Evolutionary conservation across 2,113 vertebrate species (phyloP).

Genomic region (Erythrocercus mccallii): DNA sequence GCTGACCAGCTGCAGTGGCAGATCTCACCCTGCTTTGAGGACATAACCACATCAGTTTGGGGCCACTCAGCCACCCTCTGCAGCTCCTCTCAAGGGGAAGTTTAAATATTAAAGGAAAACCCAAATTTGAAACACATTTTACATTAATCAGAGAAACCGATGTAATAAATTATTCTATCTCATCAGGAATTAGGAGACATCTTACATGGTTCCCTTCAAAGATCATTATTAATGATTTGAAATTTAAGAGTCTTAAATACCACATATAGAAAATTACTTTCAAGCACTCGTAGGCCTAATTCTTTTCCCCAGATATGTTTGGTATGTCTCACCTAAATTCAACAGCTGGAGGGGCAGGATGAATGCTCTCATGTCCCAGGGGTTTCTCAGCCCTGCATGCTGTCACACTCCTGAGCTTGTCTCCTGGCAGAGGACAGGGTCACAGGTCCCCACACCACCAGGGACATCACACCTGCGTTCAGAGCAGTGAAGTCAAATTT

Average conservation of each 20-base stretch:
- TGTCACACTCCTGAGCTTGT: neutral
- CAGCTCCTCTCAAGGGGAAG: neutral
- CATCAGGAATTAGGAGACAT: neutral
- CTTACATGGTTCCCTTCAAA: neutral
- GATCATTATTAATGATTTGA: neutral
- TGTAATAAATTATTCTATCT: slow-evolving; percentile 39
- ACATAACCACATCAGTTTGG: neutral
- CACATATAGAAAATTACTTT: neutral
- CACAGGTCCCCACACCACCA: neutral
- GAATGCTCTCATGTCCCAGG: neutral
- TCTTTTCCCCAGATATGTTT: neutral
- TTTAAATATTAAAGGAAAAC: slow-evolving; percentile 45
- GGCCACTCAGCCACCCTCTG: neutral
- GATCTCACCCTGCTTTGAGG: neutral
- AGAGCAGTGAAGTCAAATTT: neutral
- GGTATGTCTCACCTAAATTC: neutral
- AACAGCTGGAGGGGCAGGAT: neutral
- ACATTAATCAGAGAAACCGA: slow-evolving; percentile 34
- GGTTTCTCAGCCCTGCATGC: accelerated
- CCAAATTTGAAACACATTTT: slow-evolving; percentile 23
- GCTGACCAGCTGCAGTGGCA: neutral
- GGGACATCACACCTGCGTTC: neutral
- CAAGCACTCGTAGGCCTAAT: accelerated
- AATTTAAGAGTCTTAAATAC: neutral
- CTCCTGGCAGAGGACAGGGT: neutral